Conservation (phyloP, 2,113 vertebrate species). For the Gallinago media region DNA sequence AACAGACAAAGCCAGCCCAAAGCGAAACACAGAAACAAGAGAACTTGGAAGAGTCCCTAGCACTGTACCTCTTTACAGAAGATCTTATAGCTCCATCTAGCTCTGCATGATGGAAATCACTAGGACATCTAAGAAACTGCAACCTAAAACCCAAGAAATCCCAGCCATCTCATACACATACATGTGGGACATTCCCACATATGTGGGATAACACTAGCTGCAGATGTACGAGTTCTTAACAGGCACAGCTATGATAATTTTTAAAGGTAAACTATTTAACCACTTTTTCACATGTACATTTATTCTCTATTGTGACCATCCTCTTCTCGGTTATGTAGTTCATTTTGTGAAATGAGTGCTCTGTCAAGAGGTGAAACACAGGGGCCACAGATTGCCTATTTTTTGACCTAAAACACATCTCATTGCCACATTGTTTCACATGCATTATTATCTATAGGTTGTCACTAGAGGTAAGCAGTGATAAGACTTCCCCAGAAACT, state of each 20-base stretch:
- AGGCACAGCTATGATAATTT: background rate
- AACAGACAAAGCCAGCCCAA: background rate
- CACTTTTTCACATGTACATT: background rate
- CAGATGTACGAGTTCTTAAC: background rate
- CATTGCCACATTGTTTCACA: background rate
- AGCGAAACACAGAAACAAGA: background rate
- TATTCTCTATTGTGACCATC: background rate
- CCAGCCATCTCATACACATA: background rate
- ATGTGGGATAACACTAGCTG: background rate
- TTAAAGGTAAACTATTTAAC: slow-evolving; percentile 13
- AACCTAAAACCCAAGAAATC: slow-evolving; percentile 1
- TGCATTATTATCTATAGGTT: background rate
- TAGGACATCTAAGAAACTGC: slow-evolving; percentile 2
- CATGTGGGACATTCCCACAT: background rate
- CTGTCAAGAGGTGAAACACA: background rate
- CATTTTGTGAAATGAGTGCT: fast-evolving
- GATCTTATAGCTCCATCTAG: slow-evolving; percentile 85
- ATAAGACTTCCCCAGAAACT: background rate
- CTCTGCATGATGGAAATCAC: slow-evolving; percentile 70
- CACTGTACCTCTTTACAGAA: slow-evolving; percentile 47
- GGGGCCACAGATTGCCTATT: background rate
- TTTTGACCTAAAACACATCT: background rate
- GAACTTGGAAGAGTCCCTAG: background rate
- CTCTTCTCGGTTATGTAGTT: background rate
- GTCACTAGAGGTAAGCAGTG: background rate